These are phyloP conservation scores for Carcharodon carcharias DNA, from an alignment of 2,797 vertebrate genomes.

Conservation along the genomic window DNA sequence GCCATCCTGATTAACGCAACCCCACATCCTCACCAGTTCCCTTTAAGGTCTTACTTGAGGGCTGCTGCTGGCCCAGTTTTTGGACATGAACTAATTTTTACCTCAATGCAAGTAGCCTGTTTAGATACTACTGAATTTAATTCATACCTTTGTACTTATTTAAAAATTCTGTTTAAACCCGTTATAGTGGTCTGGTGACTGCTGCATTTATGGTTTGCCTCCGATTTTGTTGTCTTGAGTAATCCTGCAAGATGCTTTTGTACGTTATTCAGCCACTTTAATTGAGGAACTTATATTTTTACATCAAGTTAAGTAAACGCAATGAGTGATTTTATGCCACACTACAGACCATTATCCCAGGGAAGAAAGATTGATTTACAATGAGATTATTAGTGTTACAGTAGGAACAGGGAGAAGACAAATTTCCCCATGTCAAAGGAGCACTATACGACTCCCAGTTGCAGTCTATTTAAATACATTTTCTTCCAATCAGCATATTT, in stretches of 20 bases:
- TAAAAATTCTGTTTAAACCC: background rate
- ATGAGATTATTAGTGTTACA: background rate
- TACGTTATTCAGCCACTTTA: background rate
- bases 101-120: background rate
- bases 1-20: background rate
- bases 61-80: background rate
- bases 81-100: background rate
- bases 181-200: background rate
- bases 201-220: background rate
- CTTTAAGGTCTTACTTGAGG: background rate
- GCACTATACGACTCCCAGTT: background rate
- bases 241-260: background rate
- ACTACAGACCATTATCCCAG: background rate
- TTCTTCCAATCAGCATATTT: slow-evolving; percentile 29
- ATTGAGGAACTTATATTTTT: background rate
- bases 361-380: background rate
- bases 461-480: slow-evolving; percentile 4
- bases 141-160: background rate
- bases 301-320: background rate
- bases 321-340: background rate
- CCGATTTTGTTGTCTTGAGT: background rate
- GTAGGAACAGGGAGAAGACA: background rate
- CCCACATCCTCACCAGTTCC: background rate
- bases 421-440: background rate
- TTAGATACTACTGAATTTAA: background rate